These are phyloP conservation scores for Eulimnadia texana DNA, from an alignment of 1,140 invertebrate species.

Conservation along the genomic window DNA sequence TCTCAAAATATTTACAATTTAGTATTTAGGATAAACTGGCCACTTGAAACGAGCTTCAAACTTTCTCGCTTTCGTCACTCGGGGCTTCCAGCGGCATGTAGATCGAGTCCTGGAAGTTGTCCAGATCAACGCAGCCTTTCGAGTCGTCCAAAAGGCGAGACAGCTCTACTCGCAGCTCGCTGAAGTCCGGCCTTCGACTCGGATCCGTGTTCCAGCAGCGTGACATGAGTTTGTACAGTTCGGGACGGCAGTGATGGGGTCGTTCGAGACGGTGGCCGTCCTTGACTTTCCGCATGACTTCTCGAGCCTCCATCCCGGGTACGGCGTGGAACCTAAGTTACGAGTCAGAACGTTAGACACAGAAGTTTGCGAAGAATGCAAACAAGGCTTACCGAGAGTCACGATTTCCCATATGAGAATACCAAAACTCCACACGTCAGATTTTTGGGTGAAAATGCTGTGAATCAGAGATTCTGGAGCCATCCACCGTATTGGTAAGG, in stretches of 20 bases:
- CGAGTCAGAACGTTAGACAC: too few species aligned
- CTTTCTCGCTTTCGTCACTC: constrained; percentile 22
- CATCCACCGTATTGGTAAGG: constrained; percentile 67
- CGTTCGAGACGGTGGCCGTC: constrained; percentile 57
- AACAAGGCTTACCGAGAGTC: constrained; percentile 42
- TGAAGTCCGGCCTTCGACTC: constrained; percentile 52
- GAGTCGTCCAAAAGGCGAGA: constrained; percentile 50
- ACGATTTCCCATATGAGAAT: constrained; percentile 76
- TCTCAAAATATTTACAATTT: too few species aligned
- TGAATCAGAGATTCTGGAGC: constrained; percentile 66
- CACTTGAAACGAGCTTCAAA: too few species aligned
- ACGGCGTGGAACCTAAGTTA: constrained; percentile 69
- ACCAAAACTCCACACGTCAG: constrained; percentile 76
- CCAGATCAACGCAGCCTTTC: constrained; percentile 58
- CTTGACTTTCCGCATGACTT: constrained; percentile 57
- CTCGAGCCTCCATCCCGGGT: constrained; percentile 61
- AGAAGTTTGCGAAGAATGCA: too few species aligned
- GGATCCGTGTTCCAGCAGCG: constrained; percentile 61
- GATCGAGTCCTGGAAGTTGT: constrained; percentile 45
- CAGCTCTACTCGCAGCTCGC: constrained; percentile 48
- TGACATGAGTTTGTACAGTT: constrained; percentile 56
- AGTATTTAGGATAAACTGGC: too few species aligned
- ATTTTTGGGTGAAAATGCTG: constrained; percentile 58
- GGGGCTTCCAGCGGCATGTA: constrained; percentile 24
- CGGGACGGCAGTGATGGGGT: constrained; percentile 54